Conservation (phyloP, 2,797 vertebrate genomes). For the Acipenser oxyrinchus region DNA sequence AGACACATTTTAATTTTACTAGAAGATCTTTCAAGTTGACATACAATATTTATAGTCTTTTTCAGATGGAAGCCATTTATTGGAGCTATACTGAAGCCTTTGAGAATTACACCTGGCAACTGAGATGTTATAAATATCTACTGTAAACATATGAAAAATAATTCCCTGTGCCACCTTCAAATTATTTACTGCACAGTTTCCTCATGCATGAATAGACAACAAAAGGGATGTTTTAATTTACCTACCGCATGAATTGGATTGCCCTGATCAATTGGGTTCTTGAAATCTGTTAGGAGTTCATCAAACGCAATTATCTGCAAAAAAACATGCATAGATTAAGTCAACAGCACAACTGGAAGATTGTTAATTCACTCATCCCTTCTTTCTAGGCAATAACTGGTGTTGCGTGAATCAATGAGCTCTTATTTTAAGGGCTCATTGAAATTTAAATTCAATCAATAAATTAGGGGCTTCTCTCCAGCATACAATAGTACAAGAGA, state of each 20-base stretch:
- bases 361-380: conserved; percentile 15
- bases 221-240: conserved; percentile 20
- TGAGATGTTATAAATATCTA: background rate
- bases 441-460: too few relatives aligned
- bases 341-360: background rate
- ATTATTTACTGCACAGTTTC: conserved; percentile 1
- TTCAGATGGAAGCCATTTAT: conserved; percentile 11
- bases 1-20: background rate
- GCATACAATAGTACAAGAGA: too few relatives aligned
- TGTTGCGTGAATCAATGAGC: background rate
- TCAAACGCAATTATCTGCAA: conserved; percentile 94
- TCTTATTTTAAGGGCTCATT: background rate
- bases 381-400: background rate
- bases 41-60: conserved; percentile 33
- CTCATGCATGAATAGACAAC: background rate
- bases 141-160: conserved; percentile 1
- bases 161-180: background rate
- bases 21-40: background rate
- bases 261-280: conserved; percentile 92
- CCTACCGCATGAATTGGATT: conserved; percentile 91
- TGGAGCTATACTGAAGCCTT: conserved; percentile 20
- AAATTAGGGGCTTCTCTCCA: too few relatives aligned
- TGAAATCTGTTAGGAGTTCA: conserved; percentile 92
- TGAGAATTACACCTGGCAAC: conserved; percentile 24
- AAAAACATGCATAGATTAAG: conserved; percentile 21